phyloP scores from a whole-genome alignment of 2,797 vertebrate species.

The Cossypha heuglini region DNA sequence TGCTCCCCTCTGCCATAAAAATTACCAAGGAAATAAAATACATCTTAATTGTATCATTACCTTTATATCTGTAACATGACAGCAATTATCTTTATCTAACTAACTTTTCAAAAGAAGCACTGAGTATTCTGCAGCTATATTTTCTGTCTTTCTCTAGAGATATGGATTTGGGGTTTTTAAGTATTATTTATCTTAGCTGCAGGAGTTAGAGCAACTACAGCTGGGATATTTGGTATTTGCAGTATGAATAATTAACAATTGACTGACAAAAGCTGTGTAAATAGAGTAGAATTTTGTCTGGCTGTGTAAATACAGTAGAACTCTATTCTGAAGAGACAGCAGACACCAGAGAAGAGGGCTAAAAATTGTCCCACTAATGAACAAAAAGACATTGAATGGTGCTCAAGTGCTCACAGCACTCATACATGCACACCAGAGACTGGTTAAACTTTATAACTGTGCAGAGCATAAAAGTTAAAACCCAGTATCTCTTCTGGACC shows the following conservation, averaged over 20 bases:
- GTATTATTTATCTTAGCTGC: not conserved
- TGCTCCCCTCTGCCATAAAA: not conserved
- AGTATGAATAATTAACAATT: not conserved
- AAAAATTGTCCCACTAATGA: not conserved
- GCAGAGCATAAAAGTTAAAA: not conserved
- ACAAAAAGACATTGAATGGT: accelerated
- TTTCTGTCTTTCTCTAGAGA: not conserved
- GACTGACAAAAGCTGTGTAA: not conserved
- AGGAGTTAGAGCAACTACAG: not conserved
- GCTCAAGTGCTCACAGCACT: not conserved
- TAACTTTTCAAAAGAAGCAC: not conserved
- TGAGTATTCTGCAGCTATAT: not conserved
- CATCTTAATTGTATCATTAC: not conserved
- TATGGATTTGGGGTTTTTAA: not conserved
- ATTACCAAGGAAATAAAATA: not conserved
- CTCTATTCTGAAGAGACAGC: not conserved
- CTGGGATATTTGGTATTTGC: not conserved
- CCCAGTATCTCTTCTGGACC: not conserved
- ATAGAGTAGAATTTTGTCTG: not conserved
- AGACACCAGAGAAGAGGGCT: not conserved
- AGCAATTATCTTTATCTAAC: not conserved
- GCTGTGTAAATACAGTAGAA: not conserved
- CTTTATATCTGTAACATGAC: not conserved
- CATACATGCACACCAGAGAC: not conserved
- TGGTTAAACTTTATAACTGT: not conserved